Evolutionary conservation across 2,113 vertebrate species (phyloP).

Genomic region (Scalopus aquaticus): DNA sequence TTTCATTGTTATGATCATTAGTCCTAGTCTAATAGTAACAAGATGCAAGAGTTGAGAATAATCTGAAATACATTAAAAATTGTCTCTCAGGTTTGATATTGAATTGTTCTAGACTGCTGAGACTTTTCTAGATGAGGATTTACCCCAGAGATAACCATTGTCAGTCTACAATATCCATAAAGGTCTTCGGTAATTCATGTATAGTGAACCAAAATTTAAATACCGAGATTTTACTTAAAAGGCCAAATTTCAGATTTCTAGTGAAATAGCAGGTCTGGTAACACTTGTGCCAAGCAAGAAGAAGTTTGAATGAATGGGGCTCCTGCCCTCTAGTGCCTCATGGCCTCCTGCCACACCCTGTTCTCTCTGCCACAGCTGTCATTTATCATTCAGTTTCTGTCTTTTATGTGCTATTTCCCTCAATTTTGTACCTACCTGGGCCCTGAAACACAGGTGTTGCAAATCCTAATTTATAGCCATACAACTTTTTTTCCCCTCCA

Average conservation of each 20-base stretch:
- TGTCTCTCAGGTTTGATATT: not conserved
- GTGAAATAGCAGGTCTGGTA: not conserved
- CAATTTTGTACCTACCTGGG: not conserved
- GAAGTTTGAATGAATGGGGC: not conserved
- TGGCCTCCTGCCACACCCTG: too few relatives aligned
- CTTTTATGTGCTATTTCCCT: not conserved
- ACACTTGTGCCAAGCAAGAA: not conserved
- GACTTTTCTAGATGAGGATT: slow-evolving; percentile 36
- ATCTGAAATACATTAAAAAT: slow-evolving; percentile 22
- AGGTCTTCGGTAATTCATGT: not conserved
- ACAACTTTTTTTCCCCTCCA: not conserved
- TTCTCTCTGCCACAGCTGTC: not conserved
- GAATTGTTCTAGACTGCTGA: not conserved
- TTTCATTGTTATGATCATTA: slow-evolving; percentile 24
- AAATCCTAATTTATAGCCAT: slow-evolving; percentile 27
- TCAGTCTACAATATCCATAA: not conserved
- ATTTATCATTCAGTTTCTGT: not conserved
- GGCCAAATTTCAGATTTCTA: slow-evolving; percentile 12
- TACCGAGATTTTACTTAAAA: slow-evolving; percentile 46
- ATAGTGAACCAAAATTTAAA: slow-evolving; percentile 25
- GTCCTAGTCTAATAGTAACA: not conserved
- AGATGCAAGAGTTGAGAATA: slow-evolving; percentile 43
- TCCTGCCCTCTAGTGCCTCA: too few relatives aligned
- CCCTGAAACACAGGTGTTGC: not conserved
- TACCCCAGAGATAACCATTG: not conserved